Evolutionary conservation across 1,140 invertebrate species (phyloP).

Genomic region (Neodiprion fabricii): DNA sequence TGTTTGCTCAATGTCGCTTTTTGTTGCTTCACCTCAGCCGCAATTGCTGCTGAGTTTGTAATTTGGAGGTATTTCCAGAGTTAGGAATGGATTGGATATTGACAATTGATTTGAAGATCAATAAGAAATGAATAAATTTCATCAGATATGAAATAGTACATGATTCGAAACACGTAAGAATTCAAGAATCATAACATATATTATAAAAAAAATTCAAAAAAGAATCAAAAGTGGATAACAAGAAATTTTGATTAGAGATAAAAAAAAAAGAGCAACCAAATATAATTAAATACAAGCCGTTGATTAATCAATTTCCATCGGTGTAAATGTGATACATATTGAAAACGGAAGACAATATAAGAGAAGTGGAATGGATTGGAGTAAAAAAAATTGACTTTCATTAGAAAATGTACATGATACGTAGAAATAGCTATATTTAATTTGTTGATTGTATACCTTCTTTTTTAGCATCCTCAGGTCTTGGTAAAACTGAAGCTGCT

Average conservation of each 20-base stretch:
- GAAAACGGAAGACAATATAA: background rate
- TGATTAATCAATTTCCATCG: background rate
- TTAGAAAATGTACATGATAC: background rate
- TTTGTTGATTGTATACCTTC: constrained; percentile 47
- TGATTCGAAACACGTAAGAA: background rate
- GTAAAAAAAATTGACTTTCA: background rate
- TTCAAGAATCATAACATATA: background rate
- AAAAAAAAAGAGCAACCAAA: too few species aligned
- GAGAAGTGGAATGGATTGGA: background rate
- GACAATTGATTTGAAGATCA: background rate
- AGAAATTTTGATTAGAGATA: too few species aligned
- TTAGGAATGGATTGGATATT: constrained; percentile 12
- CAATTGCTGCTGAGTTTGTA: constrained; percentile 67
- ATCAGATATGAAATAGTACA: background rate
- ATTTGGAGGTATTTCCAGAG: constrained; percentile 32
- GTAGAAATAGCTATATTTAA: background rate
- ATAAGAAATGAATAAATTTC: background rate
- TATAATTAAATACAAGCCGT: too few species aligned
- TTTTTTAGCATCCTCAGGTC: constrained; percentile 58
- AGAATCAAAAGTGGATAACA: too few species aligned
- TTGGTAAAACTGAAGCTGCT: constrained; percentile 34
- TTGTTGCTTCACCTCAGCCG: constrained; percentile 80
- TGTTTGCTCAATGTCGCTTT: constrained; percentile 78
- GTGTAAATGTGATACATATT: background rate
- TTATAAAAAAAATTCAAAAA: too few species aligned